These are phyloP conservation scores for Trissolcus brochymenae DNA, from an alignment of 2,888 invertebrate species.

Conservation along the genomic window DNA sequence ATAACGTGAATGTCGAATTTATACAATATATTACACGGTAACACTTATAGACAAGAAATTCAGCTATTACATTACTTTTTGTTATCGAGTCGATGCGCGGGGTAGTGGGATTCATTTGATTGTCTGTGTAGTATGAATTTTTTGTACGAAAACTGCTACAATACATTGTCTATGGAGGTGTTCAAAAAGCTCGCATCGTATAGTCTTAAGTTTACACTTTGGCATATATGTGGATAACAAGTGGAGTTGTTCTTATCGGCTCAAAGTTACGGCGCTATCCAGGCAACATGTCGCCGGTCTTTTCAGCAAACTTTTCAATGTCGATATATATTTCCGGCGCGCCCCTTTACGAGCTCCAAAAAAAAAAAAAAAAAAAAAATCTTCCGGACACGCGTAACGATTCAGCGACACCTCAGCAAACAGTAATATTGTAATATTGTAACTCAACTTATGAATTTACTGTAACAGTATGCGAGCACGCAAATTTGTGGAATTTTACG, in stretches of 20 bases:
- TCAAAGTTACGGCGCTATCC: constrained; percentile 74
- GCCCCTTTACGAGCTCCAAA: constrained; percentile 67
- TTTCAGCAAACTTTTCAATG: constrained; percentile 75
- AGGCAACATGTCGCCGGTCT: constrained; percentile 73
- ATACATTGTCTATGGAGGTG: constrained; percentile 53
- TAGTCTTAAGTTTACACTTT: constrained; percentile 66
- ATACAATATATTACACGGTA: constrained; percentile 16
- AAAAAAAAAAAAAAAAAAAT: constrained; percentile 23
- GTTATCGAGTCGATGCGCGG: too few relatives aligned
- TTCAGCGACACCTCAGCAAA: constrained; percentile 32
- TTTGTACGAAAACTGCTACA: constrained; percentile 23
- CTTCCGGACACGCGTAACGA: constrained; percentile 35
- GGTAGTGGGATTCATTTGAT: too few relatives aligned
- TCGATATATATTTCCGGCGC: constrained; percentile 68
- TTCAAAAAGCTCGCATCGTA: constrained; percentile 57
- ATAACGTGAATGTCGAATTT: neutral
- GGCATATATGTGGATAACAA: constrained; percentile 55
- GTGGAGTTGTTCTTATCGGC: constrained; percentile 66
- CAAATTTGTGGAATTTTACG: too few relatives aligned
- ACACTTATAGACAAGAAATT: too few relatives aligned
- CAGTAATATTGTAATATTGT: constrained; percentile 27
- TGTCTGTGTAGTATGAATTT: too few relatives aligned
- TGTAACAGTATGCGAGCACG: neutral
- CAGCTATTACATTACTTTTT: too few relatives aligned
- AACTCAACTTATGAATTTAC: constrained; percentile 36